Evolutionary conservation across 2,113 vertebrate species (phyloP).

Genomic region (Periophthalmus modestus): DNA sequence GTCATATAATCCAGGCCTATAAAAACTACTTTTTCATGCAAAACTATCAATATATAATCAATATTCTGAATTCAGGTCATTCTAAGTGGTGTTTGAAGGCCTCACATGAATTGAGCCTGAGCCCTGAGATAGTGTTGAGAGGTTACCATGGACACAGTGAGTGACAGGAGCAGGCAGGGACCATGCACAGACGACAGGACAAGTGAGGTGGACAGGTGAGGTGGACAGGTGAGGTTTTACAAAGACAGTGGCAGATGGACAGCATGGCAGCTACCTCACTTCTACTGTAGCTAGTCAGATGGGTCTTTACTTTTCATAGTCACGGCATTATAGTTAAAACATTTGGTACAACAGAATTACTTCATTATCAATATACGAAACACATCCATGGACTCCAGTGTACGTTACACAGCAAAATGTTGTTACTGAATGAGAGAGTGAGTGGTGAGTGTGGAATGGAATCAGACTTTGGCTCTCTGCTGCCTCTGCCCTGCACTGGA

Average conservation of each 20-base stretch:
- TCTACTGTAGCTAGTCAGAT: background rate
- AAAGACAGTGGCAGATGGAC: conserved; percentile 20
- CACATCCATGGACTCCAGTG: background rate
- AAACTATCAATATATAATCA: background rate
- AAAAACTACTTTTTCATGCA: background rate
- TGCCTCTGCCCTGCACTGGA: background rate
- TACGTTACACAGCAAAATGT: background rate
- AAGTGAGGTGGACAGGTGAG: too few species aligned
- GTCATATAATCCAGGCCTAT: background rate
- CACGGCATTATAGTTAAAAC: conserved; percentile 1
- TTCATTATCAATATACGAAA: background rate
- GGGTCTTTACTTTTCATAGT: background rate
- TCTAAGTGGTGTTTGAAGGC: conserved; percentile 12
- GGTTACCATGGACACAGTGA: conserved; percentile 38
- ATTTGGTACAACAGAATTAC: conserved; percentile 6
- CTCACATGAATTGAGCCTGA: conserved; percentile 38
- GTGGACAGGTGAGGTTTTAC: conserved; percentile 5
- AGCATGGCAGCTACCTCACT: conserved; percentile 32
- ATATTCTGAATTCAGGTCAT: background rate
- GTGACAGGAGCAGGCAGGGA: conserved; percentile 32
- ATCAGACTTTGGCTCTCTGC: background rate
- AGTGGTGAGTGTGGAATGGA: too few species aligned
- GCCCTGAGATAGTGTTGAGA: conserved; percentile 67
- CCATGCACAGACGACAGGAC: conserved; percentile 48
- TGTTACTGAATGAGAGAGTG: background rate